These are phyloP conservation scores for Semicossyphus pulcher DNA, from an alignment of 2,113 vertebrate species.

Conservation along the genomic window DNA sequence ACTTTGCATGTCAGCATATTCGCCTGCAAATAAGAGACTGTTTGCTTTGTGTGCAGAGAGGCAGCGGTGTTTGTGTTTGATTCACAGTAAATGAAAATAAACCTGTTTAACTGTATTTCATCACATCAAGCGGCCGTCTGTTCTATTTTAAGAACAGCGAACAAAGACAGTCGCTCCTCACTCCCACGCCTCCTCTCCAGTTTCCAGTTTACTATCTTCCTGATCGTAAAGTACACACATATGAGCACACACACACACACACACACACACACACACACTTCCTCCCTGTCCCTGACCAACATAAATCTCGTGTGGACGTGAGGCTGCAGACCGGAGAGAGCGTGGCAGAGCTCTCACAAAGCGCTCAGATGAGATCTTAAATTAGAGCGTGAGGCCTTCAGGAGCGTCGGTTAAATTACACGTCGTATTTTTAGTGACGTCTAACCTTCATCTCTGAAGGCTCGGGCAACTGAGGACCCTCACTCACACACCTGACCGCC, in stretches of 20 bases:
- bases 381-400: conserved; percentile 50
- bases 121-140: conserved; percentile 49
- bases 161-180: conserved; percentile 48
- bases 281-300: conserved; percentile 24
- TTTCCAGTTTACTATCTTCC: conserved; percentile 43
- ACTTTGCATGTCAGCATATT: conserved; percentile 9
- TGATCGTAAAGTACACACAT: neutral
- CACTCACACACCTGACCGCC: conserved; percentile 60
- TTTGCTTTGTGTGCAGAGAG: neutral
- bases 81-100: conserved; percentile 28
- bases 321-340: conserved; percentile 36
- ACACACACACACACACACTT: conserved; percentile 13
- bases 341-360: conserved; percentile 56
- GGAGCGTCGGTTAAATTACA: conserved; percentile 73
- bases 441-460: conserved; percentile 52
- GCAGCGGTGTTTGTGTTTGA: neutral
- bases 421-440: conserved; percentile 76
- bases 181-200: conserved; percentile 35
- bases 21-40: neutral
- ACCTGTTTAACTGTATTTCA: conserved; percentile 24
- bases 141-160: conserved; percentile 67
- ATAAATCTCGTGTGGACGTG: conserved; percentile 51
- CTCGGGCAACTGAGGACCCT: conserved; percentile 71
- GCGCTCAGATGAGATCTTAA: conserved; percentile 68
- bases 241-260: conserved; percentile 9